A percentile compares a stretch with the other conserved stretches of the same genome.
These are phyloP conservation scores for Fopius arisanus DNA, from an alignment of 1,140 invertebrate genomes.

Conservation along the genomic window DNA sequence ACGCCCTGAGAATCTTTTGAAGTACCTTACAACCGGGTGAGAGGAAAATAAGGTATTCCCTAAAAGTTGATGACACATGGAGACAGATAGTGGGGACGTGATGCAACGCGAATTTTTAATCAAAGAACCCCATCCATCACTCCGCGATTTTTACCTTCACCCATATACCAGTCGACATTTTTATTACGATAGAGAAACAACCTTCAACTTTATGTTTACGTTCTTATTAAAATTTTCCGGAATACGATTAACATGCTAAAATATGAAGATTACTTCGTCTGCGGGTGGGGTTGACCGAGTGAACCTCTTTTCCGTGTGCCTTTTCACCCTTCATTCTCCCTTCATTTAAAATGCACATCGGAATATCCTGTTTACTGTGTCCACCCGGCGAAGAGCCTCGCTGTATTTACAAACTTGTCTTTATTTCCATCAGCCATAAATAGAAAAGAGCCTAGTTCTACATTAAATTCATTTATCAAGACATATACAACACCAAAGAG, in stretches of 20 bases:
- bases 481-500: no score
- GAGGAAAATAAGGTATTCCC: neutral
- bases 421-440: constrained; percentile 5
- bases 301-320: neutral
- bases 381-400: constrained; percentile 12
- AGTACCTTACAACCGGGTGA: neutral
- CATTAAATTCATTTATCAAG: no score
- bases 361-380: constrained; percentile 36
- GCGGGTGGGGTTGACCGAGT: constrained; percentile 16
- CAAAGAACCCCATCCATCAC: constrained; percentile 6
- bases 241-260: constrained; percentile 32
- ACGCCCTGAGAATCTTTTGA: neutral
- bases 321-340: constrained; percentile 7
- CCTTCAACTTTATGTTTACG: constrained; percentile 11
- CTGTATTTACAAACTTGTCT: neutral
- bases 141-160: neutral
- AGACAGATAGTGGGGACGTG: neutral
- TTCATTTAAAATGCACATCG: constrained; percentile 33
- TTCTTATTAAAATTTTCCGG: neutral
- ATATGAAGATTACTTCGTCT: constrained; percentile 35
- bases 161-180: neutral
- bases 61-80: constrained; percentile 12
- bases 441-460: neutral
- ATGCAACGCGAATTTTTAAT: neutral
- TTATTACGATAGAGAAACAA: neutral